Evolutionary conservation across 1,140 invertebrate genomes (phyloP), one percentile per base, ranked within the genome.

Genomic region (Neoseiulus cucumeris): DNA sequence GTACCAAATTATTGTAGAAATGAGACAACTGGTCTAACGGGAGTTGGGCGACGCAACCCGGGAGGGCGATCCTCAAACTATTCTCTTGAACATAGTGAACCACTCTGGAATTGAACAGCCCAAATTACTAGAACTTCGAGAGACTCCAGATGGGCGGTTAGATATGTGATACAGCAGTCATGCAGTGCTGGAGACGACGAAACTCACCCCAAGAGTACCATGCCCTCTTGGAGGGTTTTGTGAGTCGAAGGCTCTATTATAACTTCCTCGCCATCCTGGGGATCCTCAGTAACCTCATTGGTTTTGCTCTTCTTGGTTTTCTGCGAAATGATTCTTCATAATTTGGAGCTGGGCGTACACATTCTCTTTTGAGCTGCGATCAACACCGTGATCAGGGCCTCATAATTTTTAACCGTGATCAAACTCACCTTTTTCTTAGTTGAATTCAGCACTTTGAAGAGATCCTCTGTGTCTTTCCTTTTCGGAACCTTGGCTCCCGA

Each of bases 161-260:
- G 42, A 12, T 12, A 47, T 14, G 28, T 47, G 45, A 20, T 14
- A 47, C 12, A 44, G n/a, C 42, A n/a, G 12, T 12, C 42, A n/a
- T 44, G n/a, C 42, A 44, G 12, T n/a, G n/a, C 12, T 14, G 12
- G 12, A 44, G n/a, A 44, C n/a, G 42, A 44, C 12, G 42, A 39
- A 14, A 59, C 51, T 59, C 51, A 59, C 51, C 51, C 51, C 14
- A 59, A 20, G 9, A 59, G 25, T 14, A 59, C 51, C 51, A 59
- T 59, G 51, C 51, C 22, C 14, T 17, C 33, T 20, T 59, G 51
- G 25, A 25, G 2, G 0, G 17, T 59, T 9, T 59, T 59, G 14
- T 59, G 51, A 14, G 51, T 59, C 2, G 22, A 20, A 33, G 51
- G 51, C 33, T 59, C 51, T 2, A 59, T 59, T 2, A 59, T 33